Base-by-base conservation (phyloP, 2,113 vertebrate species). In the Gadus chalcogrammus region DNA sequence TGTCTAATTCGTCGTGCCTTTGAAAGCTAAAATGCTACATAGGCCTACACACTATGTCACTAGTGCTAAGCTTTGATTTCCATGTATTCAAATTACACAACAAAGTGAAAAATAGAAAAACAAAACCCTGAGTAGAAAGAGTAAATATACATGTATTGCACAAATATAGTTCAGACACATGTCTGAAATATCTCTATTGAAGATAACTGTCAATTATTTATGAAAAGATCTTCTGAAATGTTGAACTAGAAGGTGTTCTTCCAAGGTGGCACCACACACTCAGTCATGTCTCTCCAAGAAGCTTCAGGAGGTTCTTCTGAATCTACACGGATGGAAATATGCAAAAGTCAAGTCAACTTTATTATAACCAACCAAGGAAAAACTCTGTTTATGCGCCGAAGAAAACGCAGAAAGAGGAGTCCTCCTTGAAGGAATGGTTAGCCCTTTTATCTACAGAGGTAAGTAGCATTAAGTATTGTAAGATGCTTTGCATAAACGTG, bases 261-360 rank as follows among this genome's bases (percentile, higher is more conserved):
- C 56, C 24, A 15, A 59, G 67, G 28, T 56, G 17, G 22, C 38
- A 3, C 28, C 27, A 15, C 53, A 18, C 67, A 65, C 64, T 76
- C 74, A 48, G 62, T 77, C 68, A 91, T 72, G 86, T 89, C 74
- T 88, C 89, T 58, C 88, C 86, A 16, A 91, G 84, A 35, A 90
- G 86, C 74, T 87, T 90, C 71, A 27, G 79, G 9, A 91, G 85
- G 77, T 85, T 90, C 74, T 73, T 84, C 70, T 89, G 88, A 77
- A 91, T 88, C 89, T 90, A 74, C 15, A 20, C 62, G 56, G 27
- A 16, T 15, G 13, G 2, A 69, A 67, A 71, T 16, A 56, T 27
- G 48, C 27, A 15, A 72, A 60, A 6, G 58, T 60, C 20, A 20
- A 20, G 20, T 20, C 20, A 20, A 20, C 20, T 11, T 48, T 11